A percentile compares a stretch with the other conserved stretches of the same genome.
Conservation (phyloP, 2,888 invertebrate genomes). For the Drosophila quasianomalipes region DNA sequence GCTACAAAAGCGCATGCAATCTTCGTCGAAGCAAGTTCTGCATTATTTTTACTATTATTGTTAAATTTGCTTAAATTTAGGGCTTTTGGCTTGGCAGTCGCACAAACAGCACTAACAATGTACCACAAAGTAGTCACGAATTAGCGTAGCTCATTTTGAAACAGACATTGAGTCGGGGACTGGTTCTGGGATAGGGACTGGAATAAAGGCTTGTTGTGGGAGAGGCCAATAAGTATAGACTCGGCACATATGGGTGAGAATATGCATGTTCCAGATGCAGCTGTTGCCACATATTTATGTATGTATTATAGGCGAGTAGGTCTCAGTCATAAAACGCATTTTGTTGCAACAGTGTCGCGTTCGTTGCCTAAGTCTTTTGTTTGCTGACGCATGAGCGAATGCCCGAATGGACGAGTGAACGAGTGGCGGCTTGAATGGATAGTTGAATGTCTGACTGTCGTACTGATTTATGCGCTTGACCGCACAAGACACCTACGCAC, state of each 20-base stretch:
- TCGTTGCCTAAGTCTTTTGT: slow-evolving; percentile 81
- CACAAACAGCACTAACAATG: slow-evolving; percentile 36
- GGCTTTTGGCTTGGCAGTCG: slow-evolving; percentile 48
- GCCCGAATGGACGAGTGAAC: slow-evolving; percentile 25
- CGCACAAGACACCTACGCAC: slow-evolving; percentile 72
- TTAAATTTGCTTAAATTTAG: slow-evolving; percentile 46
- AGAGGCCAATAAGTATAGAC: slow-evolving; percentile 16
- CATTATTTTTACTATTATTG: slow-evolving; percentile 33
- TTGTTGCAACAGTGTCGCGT: slow-evolving; percentile 70
- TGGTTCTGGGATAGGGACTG: slow-evolving; percentile 19
- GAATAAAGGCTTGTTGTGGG: slow-evolving; percentile 2
- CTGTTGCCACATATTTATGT: slow-evolving; percentile 60
- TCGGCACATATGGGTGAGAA: slow-evolving; percentile 61
- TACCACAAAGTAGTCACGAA: slow-evolving; percentile 77
- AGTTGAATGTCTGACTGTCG: slow-evolving; percentile 53
- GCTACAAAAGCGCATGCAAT: slow-evolving; percentile 30
- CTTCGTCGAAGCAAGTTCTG: slow-evolving; percentile 20
- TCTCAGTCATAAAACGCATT: slow-evolving; percentile 61
- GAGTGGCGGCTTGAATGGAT: slow-evolving; percentile 40
- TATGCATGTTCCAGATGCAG: slow-evolving; percentile 61
- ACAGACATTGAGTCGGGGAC: slow-evolving; percentile 17
- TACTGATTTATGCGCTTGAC: slow-evolving; percentile 79
- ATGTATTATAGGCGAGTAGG: slow-evolving; percentile 3
- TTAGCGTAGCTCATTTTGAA: slow-evolving; percentile 69
- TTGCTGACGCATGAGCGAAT: slow-evolving; percentile 77